These are phyloP conservation scores for Tachysurus fulvidraco DNA, from an alignment of 2,113 vertebrate species.

Conservation along the genomic window DNA sequence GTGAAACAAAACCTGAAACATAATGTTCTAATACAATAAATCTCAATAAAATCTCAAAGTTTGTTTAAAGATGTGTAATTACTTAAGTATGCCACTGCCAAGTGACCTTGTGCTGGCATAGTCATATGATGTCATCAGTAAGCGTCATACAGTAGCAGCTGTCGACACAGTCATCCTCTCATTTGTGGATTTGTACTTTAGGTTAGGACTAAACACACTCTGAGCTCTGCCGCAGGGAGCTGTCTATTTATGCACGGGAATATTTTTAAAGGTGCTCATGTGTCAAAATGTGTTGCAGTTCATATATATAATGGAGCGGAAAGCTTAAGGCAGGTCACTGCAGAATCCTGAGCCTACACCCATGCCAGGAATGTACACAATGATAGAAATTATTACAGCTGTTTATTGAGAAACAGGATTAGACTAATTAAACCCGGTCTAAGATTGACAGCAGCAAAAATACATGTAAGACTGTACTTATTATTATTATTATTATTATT, in stretches of 20 bases:
- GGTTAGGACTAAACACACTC: neutral
- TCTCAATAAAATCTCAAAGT: neutral
- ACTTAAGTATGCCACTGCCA: constrained; percentile 1
- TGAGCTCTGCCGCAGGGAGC: neutral
- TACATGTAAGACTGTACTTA: too few species aligned
- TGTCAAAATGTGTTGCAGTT: neutral
- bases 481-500: too few species aligned
- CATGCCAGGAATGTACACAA: neutral
- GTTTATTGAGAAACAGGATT: neutral
- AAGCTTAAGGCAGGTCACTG: neutral
- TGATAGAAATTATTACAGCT: neutral
- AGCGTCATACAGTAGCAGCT: neutral
- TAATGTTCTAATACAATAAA: neutral
- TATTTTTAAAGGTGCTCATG: neutral
- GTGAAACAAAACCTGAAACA: neutral
- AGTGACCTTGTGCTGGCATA: constrained; percentile 8
- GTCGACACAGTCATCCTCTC: constrained; percentile 10
- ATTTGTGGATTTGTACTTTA: neutral
- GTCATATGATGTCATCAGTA: constrained; percentile 4
- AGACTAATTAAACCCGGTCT: neutral
- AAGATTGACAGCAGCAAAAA: too few species aligned
- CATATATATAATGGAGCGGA: neutral
- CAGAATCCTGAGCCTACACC: neutral
- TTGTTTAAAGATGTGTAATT: constrained; percentile 19
- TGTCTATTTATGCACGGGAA: neutral